phyloP scores from a whole-genome alignment of 2,888 invertebrate species.

The Eristalis arbustorum region DNA sequence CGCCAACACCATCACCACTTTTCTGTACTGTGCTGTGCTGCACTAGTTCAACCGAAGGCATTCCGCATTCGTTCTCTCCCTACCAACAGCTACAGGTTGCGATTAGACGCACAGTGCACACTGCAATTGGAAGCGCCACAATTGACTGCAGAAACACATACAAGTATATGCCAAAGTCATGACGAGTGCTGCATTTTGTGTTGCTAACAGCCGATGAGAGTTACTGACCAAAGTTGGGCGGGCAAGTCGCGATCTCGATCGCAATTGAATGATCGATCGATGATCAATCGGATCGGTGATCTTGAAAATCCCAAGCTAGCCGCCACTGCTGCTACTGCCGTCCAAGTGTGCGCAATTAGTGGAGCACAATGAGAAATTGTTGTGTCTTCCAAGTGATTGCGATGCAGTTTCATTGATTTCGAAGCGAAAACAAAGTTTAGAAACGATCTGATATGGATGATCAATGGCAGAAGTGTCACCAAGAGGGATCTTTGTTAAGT shows the following conservation, averaged over 20 bases:
- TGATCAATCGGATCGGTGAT: slow-evolving; percentile 31
- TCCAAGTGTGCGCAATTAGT: slow-evolving; percentile 31
- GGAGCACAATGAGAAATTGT: slow-evolving; percentile 41
- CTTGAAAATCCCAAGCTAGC: slow-evolving; percentile 62
- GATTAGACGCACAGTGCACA: slow-evolving; percentile 38
- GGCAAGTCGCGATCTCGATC: slow-evolving; percentile 53
- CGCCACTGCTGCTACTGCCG: slow-evolving; percentile 14
- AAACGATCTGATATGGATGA: slow-evolving; percentile 34
- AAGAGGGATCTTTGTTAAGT: slow-evolving; percentile 10
- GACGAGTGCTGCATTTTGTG: not conserved
- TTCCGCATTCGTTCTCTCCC: slow-evolving; percentile 14
- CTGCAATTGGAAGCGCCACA: slow-evolving; percentile 58
- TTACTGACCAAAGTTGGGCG: slow-evolving; percentile 60
- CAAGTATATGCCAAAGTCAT: slow-evolving; percentile 31
- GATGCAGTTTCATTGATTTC: slow-evolving; percentile 36
- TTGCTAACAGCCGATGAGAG: slow-evolving; percentile 30
- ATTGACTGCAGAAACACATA: slow-evolving; percentile 56
- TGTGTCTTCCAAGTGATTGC: slow-evolving; percentile 29
- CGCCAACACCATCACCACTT: slow-evolving; percentile 13
- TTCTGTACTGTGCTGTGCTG: not conserved
- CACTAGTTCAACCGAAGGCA: not conserved
- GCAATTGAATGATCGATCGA: slow-evolving; percentile 47
- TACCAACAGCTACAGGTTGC: slow-evolving; percentile 35
- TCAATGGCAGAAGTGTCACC: slow-evolving; percentile 31
- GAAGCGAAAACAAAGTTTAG: not conserved